Base-by-base conservation (phyloP, 1,140 invertebrate genomes). In the Ceratina calcarata region DNA sequence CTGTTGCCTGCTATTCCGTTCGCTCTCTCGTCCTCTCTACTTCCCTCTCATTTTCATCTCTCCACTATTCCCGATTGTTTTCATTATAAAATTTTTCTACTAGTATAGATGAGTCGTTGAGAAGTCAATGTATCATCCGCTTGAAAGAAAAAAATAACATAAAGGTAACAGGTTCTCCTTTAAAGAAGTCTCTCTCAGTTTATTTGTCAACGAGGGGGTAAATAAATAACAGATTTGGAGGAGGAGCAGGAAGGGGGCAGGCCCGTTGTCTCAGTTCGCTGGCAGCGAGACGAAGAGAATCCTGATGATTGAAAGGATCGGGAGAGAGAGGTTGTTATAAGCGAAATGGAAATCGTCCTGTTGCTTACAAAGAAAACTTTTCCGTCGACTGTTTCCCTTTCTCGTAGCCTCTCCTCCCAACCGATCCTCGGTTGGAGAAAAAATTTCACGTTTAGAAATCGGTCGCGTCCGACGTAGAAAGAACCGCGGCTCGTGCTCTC, bases 1-100 rank as follows among this genome's bases (percentile, higher is more conserved):
- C 81, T 83, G 81, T 83, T 83, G 81, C 81, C 70, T 22, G 45
- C 37, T 70, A 79, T 74, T 61, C 77, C 70, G 61, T 60, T 61
- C 66, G 77, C 73, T 62, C 77, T 20, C 70, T 12, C 37, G 22
- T 13, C n/a, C 53, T 70, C 64, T 67, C 51, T 37, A 20, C 2
- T 16, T 49, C 22, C 66, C 72, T 71, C 80, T 76, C 75, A 83
- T 83, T 80, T 45, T 60, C 27, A 2, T 32, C 27, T 32, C 27
- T 32, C 27, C 27, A 32, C 27, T 32, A 2, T 32, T 32, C 4
- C 4, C 27, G 27, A 32, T 32, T 4, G 27, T 32, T 32, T 32
- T 32, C 27, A 32, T 32, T 4, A 32, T 32, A 32, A 32, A 32
- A 2, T 32, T 32, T n/a, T n/a, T n/a, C n/a, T n/a, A n/a, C n/a